Percentiles rank a stretch among this genome's conserved stretches.
Evolutionary conservation across 1,140 invertebrate species (phyloP).

Genomic region (Cherax destructor): DNA sequence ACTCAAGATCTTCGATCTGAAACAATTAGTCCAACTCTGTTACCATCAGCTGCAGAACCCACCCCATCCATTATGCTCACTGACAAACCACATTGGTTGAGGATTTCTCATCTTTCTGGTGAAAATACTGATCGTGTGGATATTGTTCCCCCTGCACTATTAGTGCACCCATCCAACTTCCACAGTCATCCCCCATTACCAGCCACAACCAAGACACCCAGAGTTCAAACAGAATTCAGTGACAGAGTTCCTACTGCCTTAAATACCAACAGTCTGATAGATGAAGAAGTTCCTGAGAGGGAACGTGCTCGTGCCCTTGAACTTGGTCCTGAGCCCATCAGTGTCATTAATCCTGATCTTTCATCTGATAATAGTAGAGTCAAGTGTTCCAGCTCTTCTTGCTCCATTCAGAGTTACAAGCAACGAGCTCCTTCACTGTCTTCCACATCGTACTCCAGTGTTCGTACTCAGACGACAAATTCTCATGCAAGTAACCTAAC

Average conservation of each 20-base stretch:
- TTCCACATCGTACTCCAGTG: not conserved
- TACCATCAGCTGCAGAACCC: not conserved
- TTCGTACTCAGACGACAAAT: not conserved
- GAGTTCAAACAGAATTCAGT: not conserved
- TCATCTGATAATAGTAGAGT: not conserved
- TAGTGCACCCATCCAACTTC: not conserved
- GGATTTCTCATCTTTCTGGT: not conserved
- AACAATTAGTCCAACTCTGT: not conserved
- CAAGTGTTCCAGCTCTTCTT: not conserved
- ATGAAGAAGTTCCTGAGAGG: constrained; percentile 66
- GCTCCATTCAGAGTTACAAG: not conserved
- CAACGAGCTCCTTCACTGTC: not conserved
- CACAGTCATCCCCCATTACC: not conserved
- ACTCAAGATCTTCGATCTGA: not conserved
- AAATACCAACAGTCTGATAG: constrained; percentile 69
- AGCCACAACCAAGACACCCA: not conserved
- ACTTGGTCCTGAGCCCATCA: constrained; percentile 5
- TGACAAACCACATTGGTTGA: not conserved
- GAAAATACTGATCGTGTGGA: not conserved
- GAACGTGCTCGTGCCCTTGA: constrained; percentile 66
- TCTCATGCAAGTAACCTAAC: not conserved
- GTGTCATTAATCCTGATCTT: not conserved
- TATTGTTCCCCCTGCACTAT: not conserved
- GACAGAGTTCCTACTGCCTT: not conserved
- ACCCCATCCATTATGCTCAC: not conserved